Percentiles rank a stretch among this genome's conserved stretches.
These are phyloP conservation scores for Arctocebus calabarensis DNA, from an alignment of 2,797 vertebrate genomes.

Conservation along the genomic window DNA sequence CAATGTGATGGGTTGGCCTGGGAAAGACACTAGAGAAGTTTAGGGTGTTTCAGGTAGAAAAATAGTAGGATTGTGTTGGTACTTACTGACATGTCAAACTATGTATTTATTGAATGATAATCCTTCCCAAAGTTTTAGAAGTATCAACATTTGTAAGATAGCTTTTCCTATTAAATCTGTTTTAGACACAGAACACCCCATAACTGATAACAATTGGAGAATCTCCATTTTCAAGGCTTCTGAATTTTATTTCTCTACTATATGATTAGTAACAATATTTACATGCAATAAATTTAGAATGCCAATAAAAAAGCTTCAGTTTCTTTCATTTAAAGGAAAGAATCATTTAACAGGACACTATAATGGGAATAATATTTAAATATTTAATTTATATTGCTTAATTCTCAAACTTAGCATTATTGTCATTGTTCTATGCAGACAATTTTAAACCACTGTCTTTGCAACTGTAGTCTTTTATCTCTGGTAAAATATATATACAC, in stretches of 20 bases:
- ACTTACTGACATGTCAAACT: not conserved
- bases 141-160: not conserved
- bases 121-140: not conserved
- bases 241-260: conserved; percentile 1
- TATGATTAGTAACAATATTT: conserved; percentile 6
- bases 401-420: not conserved
- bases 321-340: conserved; percentile 19
- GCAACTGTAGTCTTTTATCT: not conserved
- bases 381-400: conserved; percentile 39
- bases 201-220: not conserved
- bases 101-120: not conserved
- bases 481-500: not conserved
- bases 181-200: not conserved
- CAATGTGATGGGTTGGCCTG: not conserved
- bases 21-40: not conserved
- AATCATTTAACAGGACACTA: not conserved
- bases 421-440: not conserved
- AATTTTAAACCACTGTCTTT: conserved; percentile 26
- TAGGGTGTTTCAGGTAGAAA: not conserved
- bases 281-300: conserved; percentile 4
- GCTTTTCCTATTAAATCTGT: not conserved
- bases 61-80: not conserved
- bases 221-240: not conserved
- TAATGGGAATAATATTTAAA: not conserved
- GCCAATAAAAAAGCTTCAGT: not conserved